A percentile compares a stretch with the other conserved stretches of the same genome.
Evolutionary conservation across 2,113 vertebrate genomes (phyloP).

Genomic region (Daubentonia madagascariensis): DNA sequence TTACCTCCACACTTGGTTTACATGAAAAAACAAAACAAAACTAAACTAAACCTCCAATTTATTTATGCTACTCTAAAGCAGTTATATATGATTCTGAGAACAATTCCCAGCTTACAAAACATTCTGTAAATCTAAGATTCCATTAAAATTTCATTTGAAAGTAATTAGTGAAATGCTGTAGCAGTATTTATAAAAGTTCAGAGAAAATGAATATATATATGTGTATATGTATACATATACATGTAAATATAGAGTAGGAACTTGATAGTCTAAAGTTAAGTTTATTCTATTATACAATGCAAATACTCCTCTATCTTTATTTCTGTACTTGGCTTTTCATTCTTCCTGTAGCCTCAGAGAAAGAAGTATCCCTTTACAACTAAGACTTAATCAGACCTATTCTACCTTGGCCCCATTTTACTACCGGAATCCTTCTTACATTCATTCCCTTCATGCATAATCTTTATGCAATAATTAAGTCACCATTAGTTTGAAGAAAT

Average conservation of each 20-base stretch:
- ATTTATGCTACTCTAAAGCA: background rate
- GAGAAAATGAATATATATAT: background rate
- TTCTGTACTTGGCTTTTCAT: background rate
- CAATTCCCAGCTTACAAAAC: background rate
- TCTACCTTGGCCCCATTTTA: background rate
- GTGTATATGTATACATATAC: too few species aligned
- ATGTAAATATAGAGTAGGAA: background rate
- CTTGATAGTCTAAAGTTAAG: background rate
- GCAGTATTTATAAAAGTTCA: background rate
- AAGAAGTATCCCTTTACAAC: background rate
- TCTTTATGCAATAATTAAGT: background rate
- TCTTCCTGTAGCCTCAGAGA: background rate
- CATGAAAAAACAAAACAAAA: background rate
- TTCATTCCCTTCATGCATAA: background rate
- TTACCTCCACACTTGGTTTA: background rate
- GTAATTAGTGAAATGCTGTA: background rate
- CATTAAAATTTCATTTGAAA: slow-evolving; percentile 41
- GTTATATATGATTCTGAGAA: background rate
- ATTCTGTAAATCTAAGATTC: background rate
- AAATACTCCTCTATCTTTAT: background rate
- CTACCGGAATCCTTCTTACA: background rate
- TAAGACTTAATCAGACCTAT: background rate
- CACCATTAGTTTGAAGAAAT: background rate
- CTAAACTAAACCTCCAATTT: background rate
- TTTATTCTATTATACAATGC: background rate